These are phyloP conservation scores for Ophion costatus DNA, from an alignment of 2,888 invertebrate genomes.

Conservation along the genomic window DNA sequence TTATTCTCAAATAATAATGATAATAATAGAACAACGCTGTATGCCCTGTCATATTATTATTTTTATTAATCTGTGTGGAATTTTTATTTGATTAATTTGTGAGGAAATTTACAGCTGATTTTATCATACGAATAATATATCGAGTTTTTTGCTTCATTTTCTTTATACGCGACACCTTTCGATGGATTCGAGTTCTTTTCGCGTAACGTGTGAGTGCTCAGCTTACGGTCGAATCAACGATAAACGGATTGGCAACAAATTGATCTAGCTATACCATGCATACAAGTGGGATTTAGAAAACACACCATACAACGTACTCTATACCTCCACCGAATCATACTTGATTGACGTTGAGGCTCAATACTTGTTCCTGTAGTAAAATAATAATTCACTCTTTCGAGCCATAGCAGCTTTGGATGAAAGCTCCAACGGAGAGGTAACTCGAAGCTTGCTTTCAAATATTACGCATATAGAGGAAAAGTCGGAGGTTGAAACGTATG, in stretches of 20 bases:
- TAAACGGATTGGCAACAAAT: constrained; percentile 23
- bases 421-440: constrained; percentile 15
- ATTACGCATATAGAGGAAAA: constrained; percentile 23
- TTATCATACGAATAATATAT: too few species aligned
- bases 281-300: neutral
- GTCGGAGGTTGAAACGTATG: constrained; percentile 28
- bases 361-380: constrained; percentile 28
- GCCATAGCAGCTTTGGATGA: constrained; percentile 20
- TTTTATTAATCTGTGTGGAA: too few species aligned
- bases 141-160: too few species aligned
- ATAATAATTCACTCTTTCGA: constrained; percentile 35
- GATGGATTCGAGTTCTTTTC: too few species aligned
- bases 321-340: constrained; percentile 32
- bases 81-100: too few species aligned
- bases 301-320: neutral
- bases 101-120: neutral
- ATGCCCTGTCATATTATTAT: too few species aligned
- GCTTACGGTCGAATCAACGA: neutral
- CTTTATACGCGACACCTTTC: too few species aligned
- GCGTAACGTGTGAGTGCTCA: neutral
- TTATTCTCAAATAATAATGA: too few species aligned
- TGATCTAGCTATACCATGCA: constrained; percentile 33
- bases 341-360: constrained; percentile 45
- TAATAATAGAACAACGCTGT: too few species aligned
- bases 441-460: constrained; percentile 40